Evolutionary conservation across 2,888 invertebrate genomes (phyloP), one percentile per base, ranked within the genome.

Genomic region (Muschampia plurimacula): DNA sequence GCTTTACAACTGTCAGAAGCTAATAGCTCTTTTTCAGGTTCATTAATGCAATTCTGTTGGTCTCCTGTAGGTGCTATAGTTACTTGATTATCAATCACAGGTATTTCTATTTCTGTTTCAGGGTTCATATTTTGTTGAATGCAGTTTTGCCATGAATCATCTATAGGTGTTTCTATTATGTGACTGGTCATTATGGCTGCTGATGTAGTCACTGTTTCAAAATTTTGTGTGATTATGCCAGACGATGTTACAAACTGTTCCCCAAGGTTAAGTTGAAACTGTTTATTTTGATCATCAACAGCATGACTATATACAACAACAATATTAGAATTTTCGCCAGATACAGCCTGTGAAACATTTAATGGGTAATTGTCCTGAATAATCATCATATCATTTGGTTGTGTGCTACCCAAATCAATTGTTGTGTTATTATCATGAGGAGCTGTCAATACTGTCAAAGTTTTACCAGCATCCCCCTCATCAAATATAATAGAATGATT

Each of bases 281-380:
- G 95, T 78, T 95, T 95, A 80, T 91, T 93, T 83, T 93, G 92
- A 72, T 94, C 94, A 81, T 95, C 93, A 49, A 95, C 92, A 60
- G 95, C 95, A 82, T 96, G 95, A 83, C 96, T 96, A 79, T 96
- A 96, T 22, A 96, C 92, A 64, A 96, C 96, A 13, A 96, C 96
- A 82, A 96, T 96, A 79, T 96, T 96, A 1, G 95, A 95, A 84
- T 95, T 95, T 75, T 95, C 95, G 72, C 86, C 80, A 55, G 91
- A 78, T 69, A 93, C 91, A 46, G 92, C 83, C 77, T 95, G 91
- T 74, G 94, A 88, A 32, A 94, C 95, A 89, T 95, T 95, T 52
- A 95, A 85, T 73, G 95, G 95, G 83, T 94, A 95, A 76, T 95
- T 92, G 77, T 96, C 95, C 76, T 95, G 96, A 63, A 96, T 89